These are phyloP conservation scores for Lontra canadensis DNA, from an alignment of 2,113 vertebrate species.

Conservation along the genomic window DNA sequence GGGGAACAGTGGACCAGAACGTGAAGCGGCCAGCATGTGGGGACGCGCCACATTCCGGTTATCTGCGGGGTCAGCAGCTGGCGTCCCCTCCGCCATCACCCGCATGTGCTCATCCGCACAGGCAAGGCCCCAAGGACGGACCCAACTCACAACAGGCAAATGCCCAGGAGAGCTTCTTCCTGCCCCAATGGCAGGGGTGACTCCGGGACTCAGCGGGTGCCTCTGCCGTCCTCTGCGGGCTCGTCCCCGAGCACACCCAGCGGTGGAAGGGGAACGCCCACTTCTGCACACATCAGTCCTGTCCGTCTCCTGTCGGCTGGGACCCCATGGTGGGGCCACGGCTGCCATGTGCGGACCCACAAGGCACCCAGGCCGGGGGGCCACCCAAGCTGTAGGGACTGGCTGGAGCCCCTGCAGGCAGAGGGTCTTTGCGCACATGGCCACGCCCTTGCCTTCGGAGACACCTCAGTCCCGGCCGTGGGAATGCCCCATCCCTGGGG, in stretches of 20 bases:
- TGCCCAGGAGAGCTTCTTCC: too few relatives aligned
- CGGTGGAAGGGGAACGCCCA: not conserved
- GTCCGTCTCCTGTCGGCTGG: not conserved
- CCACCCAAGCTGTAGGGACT: too few relatives aligned
- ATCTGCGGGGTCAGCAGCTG: not conserved
- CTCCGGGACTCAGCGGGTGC: not conserved
- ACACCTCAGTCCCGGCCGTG: not conserved
- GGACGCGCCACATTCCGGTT: not conserved
- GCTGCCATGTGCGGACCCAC: rapidly evolving
- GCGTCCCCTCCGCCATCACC: too few relatives aligned
- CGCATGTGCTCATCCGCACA: rapidly evolving
- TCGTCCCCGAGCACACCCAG: not conserved
- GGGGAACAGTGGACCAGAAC: not conserved
- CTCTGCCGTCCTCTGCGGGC: rapidly evolving
- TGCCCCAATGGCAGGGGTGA: not conserved
- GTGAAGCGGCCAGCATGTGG: not conserved
- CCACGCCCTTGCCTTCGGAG: rapidly evolving
- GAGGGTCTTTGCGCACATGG: rapidly evolving
- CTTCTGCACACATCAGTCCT: not conserved
- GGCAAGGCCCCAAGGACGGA: not conserved
- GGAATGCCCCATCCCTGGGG: rapidly evolving
- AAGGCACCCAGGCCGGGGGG: rapidly evolving
- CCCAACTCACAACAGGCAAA: not conserved
- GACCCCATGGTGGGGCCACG: not conserved
- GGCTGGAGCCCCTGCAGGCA: not conserved